These are phyloP conservation scores for Chlamydotis undulata DNA, from an alignment of 2,113 vertebrate species.

Conservation along the genomic window DNA sequence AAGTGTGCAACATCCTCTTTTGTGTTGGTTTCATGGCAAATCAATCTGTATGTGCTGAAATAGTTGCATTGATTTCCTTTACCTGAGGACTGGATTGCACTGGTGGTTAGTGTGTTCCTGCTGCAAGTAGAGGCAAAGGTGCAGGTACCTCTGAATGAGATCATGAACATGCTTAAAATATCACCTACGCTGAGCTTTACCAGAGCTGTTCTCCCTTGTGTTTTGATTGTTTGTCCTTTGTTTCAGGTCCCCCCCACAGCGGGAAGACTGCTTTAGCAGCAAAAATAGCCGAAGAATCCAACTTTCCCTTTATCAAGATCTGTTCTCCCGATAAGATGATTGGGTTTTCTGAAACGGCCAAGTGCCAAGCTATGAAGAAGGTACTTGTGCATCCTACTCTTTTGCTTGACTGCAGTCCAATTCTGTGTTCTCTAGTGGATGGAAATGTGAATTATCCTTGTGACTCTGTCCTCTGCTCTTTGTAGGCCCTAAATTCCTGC, in stretches of 20 bases:
- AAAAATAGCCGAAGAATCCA: constrained; percentile 93
- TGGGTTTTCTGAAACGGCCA: constrained; percentile 93
- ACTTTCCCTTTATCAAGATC: constrained; percentile 99
- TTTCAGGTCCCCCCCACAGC: constrained; percentile 90
- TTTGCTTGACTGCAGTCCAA: neutral
- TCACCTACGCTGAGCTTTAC: neutral
- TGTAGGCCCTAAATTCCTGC: neutral
- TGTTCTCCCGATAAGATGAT: constrained; percentile 99
- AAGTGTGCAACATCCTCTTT: too few relatives aligned
- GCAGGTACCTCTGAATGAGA: neutral
- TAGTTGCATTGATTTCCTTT: neutral
- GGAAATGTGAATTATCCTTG: neutral
- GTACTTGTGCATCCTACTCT: constrained; percentile 58
- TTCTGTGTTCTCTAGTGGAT: neutral
- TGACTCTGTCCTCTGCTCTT: neutral
- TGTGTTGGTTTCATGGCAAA: neutral
- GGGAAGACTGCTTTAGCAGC: constrained; percentile 94
- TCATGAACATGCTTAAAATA: neutral
- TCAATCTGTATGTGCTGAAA: neutral
- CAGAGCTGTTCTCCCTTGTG: neutral
- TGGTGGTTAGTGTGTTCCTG: neutral
- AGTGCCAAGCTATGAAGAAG: constrained; percentile 98
- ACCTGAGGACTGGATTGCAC: neutral
- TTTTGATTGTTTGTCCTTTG: neutral
- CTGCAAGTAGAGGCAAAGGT: neutral